These are phyloP conservation scores for Epinephelus moara DNA, from an alignment of 2,113 vertebrate species.

Conservation along the genomic window DNA sequence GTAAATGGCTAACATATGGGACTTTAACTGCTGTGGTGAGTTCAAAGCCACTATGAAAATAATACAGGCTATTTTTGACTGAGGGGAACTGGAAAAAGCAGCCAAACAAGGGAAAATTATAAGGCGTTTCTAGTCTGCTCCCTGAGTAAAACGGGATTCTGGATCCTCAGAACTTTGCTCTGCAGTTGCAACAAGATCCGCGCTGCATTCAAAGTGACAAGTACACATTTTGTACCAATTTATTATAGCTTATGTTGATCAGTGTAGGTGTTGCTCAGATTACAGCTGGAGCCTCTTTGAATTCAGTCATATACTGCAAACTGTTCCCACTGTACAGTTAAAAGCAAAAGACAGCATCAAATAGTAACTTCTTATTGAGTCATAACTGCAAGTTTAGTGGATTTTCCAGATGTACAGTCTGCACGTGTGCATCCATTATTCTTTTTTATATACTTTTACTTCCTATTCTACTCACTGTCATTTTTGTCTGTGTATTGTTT, in stretches of 20 bases:
- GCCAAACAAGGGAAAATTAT: conserved; percentile 84
- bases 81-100: conserved; percentile 79
- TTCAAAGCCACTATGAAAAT: conserved; percentile 87
- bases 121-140: conserved; percentile 73
- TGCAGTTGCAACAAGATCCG: conserved; percentile 15
- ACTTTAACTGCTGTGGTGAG: conserved; percentile 80
- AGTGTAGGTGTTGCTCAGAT: conserved; percentile 24
- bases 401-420: conserved; percentile 21
- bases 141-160: conserved; percentile 69
- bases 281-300: conserved; percentile 12
- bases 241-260: conserved; percentile 12
- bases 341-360: conserved; percentile 2
- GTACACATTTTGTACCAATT: conserved; percentile 30
- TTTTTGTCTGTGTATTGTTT: not conserved
- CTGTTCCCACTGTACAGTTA: not conserved
- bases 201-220: conserved; percentile 39
- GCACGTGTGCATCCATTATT: not conserved
- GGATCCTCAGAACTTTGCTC: conserved; percentile 39
- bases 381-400: conserved; percentile 3
- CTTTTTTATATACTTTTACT: not conserved
- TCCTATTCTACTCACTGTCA: not conserved
- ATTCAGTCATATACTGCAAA: not conserved
- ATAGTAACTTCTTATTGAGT: conserved; percentile 2
- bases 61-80: conserved; percentile 84
- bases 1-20: conserved; percentile 84